phyloP scores from a whole-genome alignment of 2,113 vertebrate species.

The Heterotilapia buettikoferi region DNA sequence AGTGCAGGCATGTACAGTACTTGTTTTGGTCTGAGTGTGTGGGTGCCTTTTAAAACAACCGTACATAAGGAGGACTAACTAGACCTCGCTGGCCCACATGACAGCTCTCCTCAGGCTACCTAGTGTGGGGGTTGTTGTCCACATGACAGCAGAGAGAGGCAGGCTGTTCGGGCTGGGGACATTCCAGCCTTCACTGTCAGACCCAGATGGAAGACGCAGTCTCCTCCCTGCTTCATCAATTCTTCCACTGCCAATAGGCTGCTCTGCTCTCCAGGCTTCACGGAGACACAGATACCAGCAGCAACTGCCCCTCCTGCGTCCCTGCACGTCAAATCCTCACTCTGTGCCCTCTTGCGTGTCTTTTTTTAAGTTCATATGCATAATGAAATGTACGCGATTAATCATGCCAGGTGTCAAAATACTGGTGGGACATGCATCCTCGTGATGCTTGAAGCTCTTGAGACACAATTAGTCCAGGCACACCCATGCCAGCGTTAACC shows the following conservation, averaged over 20 bases:
- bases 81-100: conserved; percentile 33
- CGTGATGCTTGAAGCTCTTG: not conserved
- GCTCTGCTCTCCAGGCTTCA: conserved; percentile 26
- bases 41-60: conserved; percentile 35
- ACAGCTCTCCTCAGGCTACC: conserved; percentile 45
- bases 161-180: conserved; percentile 50
- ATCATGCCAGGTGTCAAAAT: not conserved
- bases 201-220: conserved; percentile 54
- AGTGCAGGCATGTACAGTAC: conserved; percentile 4
- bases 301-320: not conserved
- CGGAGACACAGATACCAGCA: not conserved
- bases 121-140: conserved; percentile 34
- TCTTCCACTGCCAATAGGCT: conserved; percentile 31
- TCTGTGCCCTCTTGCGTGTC: not conserved
- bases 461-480: not conserved
- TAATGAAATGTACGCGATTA: not conserved
- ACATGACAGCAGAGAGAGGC: conserved; percentile 46
- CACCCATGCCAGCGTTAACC: not conserved
- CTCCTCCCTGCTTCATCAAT: conserved; percentile 41
- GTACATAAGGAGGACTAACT: not conserved
- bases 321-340: conserved; percentile 8
- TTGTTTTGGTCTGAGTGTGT: conserved; percentile 9
- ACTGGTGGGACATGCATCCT: not conserved
- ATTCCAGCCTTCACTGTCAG: conserved; percentile 58
- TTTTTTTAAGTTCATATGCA: not conserved